These are phyloP conservation scores for Keiferia lycopersicella DNA, from an alignment of 2,888 invertebrate species.

Conservation along the genomic window DNA sequence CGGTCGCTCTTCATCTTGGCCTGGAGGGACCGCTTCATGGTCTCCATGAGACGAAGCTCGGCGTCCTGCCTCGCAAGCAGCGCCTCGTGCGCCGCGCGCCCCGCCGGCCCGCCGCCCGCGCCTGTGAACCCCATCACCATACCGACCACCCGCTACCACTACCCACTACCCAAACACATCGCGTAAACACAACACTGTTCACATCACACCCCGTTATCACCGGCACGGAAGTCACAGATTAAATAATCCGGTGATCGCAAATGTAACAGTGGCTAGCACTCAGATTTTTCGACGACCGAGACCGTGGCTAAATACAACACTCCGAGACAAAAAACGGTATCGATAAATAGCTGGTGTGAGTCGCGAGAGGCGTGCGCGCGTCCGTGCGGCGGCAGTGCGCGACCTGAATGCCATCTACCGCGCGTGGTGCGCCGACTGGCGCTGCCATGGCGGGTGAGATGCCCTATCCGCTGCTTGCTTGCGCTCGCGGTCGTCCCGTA, in stretches of 20 bases:
- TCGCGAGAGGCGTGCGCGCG: slow-evolving; percentile 47
- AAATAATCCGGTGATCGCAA: slow-evolving; percentile 40
- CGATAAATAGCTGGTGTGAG: slow-evolving; percentile 46
- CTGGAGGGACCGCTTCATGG: slow-evolving; percentile 92
- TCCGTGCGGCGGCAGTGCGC: slow-evolving; percentile 60
- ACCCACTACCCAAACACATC: slow-evolving; percentile 61
- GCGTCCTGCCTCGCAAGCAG: slow-evolving; percentile 94
- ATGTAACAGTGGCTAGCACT: slow-evolving; percentile 29
- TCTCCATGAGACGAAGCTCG: slow-evolving; percentile 94
- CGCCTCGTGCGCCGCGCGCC: slow-evolving; percentile 95
- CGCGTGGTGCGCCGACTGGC: slow-evolving; percentile 1
- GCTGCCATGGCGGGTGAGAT: too few relatives aligned
- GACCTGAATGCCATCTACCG: slow-evolving; percentile 68
- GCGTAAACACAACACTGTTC: slow-evolving; percentile 73
- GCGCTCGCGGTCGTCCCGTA: too few relatives aligned
- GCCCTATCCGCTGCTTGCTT: too few relatives aligned
- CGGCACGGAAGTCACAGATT: slow-evolving; percentile 61
- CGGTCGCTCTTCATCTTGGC: slow-evolving; percentile 95
- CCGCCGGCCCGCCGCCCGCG: slow-evolving; percentile 91
- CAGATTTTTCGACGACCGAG: slow-evolving; percentile 41
- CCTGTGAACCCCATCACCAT: slow-evolving; percentile 90
- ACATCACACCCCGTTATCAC: slow-evolving; percentile 73
- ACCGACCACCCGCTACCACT: slow-evolving; percentile 41
- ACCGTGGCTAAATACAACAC: slow-evolving; percentile 47
- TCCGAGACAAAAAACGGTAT: slow-evolving; percentile 47